phyloP scores from a whole-genome alignment of 2,888 invertebrate species.

The Epistrophe grossulariae region DNA sequence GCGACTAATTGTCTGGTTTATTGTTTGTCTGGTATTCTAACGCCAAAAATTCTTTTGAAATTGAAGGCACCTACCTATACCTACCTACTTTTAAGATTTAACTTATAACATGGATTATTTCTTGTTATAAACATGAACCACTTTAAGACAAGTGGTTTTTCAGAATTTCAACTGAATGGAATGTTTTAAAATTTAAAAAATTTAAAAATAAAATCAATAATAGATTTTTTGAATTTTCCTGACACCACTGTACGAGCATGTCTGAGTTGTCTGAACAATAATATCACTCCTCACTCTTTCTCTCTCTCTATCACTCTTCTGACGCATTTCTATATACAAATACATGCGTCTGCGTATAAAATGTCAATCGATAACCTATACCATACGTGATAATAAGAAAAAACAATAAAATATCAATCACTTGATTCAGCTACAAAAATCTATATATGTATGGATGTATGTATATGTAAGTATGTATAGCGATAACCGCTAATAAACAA shows the following conservation, averaged over 20 bases:
- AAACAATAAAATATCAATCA: conserved; percentile 74
- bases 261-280: neutral
- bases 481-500: conserved; percentile 68
- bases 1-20: conserved; percentile 70
- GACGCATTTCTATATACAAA: conserved; percentile 41
- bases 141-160: conserved; percentile 24
- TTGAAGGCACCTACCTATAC: neutral
- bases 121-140: neutral
- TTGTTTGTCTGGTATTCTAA: conserved; percentile 37
- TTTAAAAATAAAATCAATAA: neutral
- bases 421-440: conserved; percentile 30
- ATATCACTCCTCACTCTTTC: conserved; percentile 19
- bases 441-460: neutral
- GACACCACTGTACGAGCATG: conserved; percentile 37
- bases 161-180: conserved; percentile 43
- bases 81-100: neutral
- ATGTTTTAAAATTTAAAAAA: conserved; percentile 22
- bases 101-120: neutral
- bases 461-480: conserved; percentile 5
- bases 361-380: conserved; percentile 66
- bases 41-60: conserved; percentile 38
- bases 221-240: neutral
- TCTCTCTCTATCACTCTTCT: neutral
- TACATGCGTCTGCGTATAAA: conserved; percentile 59
- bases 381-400: conserved; percentile 58